These are phyloP conservation scores for Mus pahari DNA, from an alignment of 2,113 vertebrate species.

Conservation along the genomic window DNA sequence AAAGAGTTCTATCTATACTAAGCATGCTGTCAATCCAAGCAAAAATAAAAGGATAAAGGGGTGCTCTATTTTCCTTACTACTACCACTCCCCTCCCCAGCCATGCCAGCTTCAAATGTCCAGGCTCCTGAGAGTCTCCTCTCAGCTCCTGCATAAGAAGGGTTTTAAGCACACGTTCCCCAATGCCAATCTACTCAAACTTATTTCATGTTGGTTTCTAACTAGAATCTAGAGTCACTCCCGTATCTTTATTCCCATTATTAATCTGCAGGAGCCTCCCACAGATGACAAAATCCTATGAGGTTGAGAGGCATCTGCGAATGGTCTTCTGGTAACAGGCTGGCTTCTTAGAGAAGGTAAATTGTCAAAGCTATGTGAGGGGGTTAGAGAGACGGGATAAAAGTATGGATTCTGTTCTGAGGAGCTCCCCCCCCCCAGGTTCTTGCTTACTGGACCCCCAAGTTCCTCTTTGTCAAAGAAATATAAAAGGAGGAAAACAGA, in stretches of 20 bases:
- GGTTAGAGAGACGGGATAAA: not conserved
- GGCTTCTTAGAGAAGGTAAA: not conserved
- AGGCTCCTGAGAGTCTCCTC: not conserved
- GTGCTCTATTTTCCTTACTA: not conserved
- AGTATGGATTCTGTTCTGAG: not conserved
- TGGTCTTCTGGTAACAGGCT: not conserved
- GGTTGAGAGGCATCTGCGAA: not conserved
- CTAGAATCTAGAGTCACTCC: not conserved
- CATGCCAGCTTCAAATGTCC: not conserved
- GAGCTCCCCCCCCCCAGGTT: not conserved
- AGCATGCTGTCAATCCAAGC: not conserved
- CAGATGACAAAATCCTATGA: not conserved
- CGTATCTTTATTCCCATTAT: slow-evolving; percentile 17
- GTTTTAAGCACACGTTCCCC: not conserved
- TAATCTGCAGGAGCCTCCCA: not conserved
- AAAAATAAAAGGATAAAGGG: not conserved
- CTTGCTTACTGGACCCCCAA: not conserved
- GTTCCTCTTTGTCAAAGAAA: not conserved
- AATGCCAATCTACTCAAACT: not conserved
- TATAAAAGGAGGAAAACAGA: not conserved
- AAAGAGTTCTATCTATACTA: not conserved
- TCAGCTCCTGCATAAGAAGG: not conserved
- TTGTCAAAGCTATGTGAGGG: not conserved
- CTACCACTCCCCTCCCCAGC: not conserved
- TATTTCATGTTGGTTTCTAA: not conserved